Conservation (phyloP, 2,113 vertebrate species). For the Dolichallabes microphthalmus region DNA sequence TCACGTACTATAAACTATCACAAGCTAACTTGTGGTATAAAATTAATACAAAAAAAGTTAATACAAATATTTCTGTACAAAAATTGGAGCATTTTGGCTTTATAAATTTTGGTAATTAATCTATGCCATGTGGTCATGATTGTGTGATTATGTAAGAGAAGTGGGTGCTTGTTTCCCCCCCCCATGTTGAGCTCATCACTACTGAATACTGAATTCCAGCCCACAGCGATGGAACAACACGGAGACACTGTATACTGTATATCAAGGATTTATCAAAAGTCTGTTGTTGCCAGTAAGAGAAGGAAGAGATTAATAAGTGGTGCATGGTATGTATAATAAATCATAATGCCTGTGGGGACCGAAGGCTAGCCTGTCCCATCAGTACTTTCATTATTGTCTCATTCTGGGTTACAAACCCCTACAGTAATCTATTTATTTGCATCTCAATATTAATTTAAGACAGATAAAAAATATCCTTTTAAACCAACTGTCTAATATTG, state of each 20-base stretch:
- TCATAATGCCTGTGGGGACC: too few species aligned
- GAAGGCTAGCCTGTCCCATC: too few species aligned
- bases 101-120: neutral
- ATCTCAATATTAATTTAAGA: too few species aligned
- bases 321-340: neutral
- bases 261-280: conserved; percentile 42
- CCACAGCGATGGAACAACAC: conserved; percentile 50
- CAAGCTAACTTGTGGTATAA: neutral
- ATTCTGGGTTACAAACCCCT: too few species aligned
- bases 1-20: neutral
- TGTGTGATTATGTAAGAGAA: conserved; percentile 6
- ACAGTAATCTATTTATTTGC: too few species aligned
- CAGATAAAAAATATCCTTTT: too few species aligned
- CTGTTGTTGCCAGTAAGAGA: neutral
- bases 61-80: neutral
- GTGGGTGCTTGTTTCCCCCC: neutral
- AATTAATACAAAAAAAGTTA: neutral
- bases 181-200: conserved; percentile 48
- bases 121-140: neutral
- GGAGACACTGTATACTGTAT: conserved; percentile 41
- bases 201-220: conserved; percentile 39
- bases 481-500: too few species aligned
- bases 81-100: neutral
- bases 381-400: too few species aligned
- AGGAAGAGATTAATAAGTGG: neutral